Conservation (phyloP, 2,888 invertebrate species). For the Cantharis rufa region DNA sequence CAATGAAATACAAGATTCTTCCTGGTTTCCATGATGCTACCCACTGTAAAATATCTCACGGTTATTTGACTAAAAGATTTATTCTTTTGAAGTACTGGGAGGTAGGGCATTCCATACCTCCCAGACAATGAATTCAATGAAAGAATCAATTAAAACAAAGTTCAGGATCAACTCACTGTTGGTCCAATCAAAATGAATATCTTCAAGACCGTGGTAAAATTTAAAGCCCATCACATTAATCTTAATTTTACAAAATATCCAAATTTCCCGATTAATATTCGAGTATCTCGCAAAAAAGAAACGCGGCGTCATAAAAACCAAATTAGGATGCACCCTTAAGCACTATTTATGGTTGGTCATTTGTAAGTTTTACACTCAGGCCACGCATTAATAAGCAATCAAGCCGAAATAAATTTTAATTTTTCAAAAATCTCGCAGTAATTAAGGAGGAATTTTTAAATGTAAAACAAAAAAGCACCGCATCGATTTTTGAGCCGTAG, state of each 20-base stretch:
- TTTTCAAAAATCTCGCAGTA: neutral
- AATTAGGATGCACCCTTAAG: neutral
- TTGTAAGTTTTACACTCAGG: neutral
- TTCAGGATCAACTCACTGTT: too few relatives aligned
- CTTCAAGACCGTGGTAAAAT: too few relatives aligned
- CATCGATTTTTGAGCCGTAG: conserved; percentile 16
- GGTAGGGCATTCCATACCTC: too few relatives aligned
- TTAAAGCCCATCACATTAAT: neutral
- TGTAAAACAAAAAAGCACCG: neutral
- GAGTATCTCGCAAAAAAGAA: neutral
- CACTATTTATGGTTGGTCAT: neutral
- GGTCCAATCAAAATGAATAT: too few relatives aligned
- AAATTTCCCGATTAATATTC: neutral
- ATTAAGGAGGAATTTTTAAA: neutral
- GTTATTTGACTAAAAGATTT: too few relatives aligned
- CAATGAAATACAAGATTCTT: too few relatives aligned
- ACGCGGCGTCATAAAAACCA: neutral
- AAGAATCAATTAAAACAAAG: too few relatives aligned
- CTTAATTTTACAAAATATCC: neutral
- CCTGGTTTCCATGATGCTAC: too few relatives aligned
- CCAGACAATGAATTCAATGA: too few relatives aligned
- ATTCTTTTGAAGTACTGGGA: too few relatives aligned
- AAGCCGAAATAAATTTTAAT: neutral
- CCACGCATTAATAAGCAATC: neutral
- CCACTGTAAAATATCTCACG: too few relatives aligned